A percentile compares a stretch with the other conserved stretches of the same genome.
Evolutionary conservation across 2,113 vertebrate genomes (phyloP).

Genomic region (Eulemur rufifrons): DNA sequence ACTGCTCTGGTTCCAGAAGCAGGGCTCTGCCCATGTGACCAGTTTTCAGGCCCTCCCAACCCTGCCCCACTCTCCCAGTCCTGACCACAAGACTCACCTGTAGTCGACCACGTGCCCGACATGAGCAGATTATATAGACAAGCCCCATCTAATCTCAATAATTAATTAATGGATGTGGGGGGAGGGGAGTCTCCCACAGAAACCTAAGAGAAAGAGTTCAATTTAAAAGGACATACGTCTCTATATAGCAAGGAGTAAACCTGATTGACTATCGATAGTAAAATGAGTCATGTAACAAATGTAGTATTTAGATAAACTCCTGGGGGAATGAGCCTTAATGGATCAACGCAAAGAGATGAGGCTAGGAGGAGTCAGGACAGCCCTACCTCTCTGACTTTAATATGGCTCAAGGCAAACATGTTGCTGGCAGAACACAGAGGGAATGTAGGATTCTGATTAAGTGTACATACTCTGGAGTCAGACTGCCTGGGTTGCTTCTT

Average conservation of each 20-base stretch:
- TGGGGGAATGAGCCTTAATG: background rate
- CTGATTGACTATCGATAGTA: background rate
- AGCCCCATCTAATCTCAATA: background rate
- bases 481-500: background rate
- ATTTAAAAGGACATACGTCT: background rate
- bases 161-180: background rate
- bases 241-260: background rate
- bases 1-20: background rate
- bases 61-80: background rate
- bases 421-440: background rate
- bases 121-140: background rate
- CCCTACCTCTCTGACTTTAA: background rate
- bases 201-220: background rate
- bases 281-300: background rate
- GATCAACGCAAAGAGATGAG: background rate
- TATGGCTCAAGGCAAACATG: background rate
- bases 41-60: background rate
- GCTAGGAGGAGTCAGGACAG: background rate
- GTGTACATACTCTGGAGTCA: background rate
- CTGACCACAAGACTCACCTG: background rate
- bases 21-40: background rate
- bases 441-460: fast-evolving
- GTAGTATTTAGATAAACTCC: background rate
- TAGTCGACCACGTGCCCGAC: no score
- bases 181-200: background rate